Percentiles rank a stretch among this genome's conserved stretches.
Conservation (phyloP, 2,888 invertebrate species). For the Aphidoletes aphidimyza region DNA sequence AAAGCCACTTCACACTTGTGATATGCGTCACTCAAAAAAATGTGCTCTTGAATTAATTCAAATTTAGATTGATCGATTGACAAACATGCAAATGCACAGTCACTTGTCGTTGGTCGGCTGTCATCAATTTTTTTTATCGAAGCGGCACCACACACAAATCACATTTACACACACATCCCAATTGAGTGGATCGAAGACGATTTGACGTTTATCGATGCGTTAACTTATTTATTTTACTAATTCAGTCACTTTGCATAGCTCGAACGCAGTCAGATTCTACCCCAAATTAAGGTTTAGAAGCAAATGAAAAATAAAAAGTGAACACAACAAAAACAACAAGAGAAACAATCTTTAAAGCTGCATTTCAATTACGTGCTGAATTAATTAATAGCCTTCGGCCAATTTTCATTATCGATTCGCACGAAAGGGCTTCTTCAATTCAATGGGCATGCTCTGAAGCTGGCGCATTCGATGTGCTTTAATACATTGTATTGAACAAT, state of each 20-base stretch:
- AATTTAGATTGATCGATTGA: constrained; percentile 29
- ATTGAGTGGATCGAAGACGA: too few species aligned
- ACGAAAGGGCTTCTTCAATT: background rate
- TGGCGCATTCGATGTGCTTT: constrained; percentile 9
- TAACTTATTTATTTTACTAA: too few species aligned
- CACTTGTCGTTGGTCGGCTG: constrained; percentile 2
- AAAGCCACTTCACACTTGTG: constrained; percentile 17
- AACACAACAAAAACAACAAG: background rate
- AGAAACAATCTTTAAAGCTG: background rate
- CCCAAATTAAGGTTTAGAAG: too few species aligned
- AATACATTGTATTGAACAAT: constrained; percentile 3
- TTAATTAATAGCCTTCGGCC: constrained; percentile 6
- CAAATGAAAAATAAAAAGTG: too few species aligned
- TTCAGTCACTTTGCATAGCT: too few species aligned
- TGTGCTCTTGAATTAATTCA: constrained; percentile 23
- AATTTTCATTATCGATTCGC: constrained; percentile 29
- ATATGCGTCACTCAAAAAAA: constrained; percentile 35
- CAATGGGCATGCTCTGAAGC: background rate
- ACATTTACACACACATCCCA: background rate
- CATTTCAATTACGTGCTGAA: constrained; percentile 40
- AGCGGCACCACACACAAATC: background rate
- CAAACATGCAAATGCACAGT: constrained; percentile 41
- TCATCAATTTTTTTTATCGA: constrained; percentile 1
- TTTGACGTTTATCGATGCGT: too few species aligned
- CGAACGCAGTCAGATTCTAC: too few species aligned